Conservation (phyloP, 2,888 invertebrate genomes). For the Hyles lineata region DNA sequence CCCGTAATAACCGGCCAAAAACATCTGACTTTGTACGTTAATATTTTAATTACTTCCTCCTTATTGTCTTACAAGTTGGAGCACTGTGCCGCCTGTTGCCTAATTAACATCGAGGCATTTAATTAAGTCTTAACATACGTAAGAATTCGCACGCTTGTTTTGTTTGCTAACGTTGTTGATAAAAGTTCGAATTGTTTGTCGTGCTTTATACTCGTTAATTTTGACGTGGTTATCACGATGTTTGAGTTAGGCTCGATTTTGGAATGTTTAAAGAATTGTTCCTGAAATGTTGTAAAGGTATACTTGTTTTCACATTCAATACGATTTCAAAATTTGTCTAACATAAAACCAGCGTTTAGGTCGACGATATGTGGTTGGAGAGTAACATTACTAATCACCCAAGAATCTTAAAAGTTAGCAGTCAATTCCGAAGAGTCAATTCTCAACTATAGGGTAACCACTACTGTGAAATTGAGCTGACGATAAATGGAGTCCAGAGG, state of each 20-base stretch:
- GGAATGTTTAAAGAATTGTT: neutral
- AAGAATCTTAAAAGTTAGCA: too few species aligned
- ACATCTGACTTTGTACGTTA: slow-evolving; percentile 59
- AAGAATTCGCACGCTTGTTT: slow-evolving; percentile 46
- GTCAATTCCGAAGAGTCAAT: too few species aligned
- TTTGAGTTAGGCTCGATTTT: neutral
- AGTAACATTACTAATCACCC: too few species aligned
- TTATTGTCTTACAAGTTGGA: slow-evolving; percentile 61
- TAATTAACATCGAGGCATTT: slow-evolving; percentile 63
- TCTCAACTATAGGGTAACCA: too few species aligned
- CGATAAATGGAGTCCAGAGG: too few species aligned
- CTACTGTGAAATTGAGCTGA: too few species aligned
- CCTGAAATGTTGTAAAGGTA: too few species aligned
- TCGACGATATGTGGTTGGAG: too few species aligned
- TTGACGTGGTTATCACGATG: neutral
- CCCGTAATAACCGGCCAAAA: slow-evolving; percentile 38
- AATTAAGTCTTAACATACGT: slow-evolving; percentile 58
- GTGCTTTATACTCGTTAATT: slow-evolving; percentile 2
- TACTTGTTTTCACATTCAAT: too few species aligned
- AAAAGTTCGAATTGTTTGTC: slow-evolving; percentile 1
- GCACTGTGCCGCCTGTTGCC: slow-evolving; percentile 53
- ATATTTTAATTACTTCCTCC: slow-evolving; percentile 68
- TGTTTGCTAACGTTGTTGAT: slow-evolving; percentile 33
- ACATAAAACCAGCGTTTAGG: too few species aligned
- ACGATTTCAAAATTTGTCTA: too few species aligned